Evolutionary conservation across 2,113 vertebrate species (phyloP).

Genomic region (Podarcis muralis): DNA sequence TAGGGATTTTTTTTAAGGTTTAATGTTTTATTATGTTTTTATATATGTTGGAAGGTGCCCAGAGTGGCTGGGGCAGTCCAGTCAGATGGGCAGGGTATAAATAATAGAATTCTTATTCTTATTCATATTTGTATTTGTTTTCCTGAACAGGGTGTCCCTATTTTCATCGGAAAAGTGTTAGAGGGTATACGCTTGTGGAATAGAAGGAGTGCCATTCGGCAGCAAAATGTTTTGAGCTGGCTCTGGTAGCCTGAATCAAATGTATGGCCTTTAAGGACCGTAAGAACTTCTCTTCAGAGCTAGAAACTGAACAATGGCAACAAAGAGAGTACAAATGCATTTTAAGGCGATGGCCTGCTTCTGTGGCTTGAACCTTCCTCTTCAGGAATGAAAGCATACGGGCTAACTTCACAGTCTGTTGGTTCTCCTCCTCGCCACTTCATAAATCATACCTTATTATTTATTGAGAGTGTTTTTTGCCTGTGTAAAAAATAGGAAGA

Average conservation of each 20-base stretch:
- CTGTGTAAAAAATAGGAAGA: conserved; percentile 15
- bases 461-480: conserved; percentile 30
- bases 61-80: too few relatives aligned
- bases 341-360: neutral
- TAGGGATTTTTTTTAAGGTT: too few relatives aligned
- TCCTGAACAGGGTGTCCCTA: too few relatives aligned
- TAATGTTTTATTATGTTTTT: too few relatives aligned
- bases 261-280: neutral
- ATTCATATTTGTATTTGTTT: too few relatives aligned
- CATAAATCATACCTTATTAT: neutral
- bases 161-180: too few relatives aligned
- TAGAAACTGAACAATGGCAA: neutral
- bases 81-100: too few relatives aligned
- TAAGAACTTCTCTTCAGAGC: neutral
- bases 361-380: neutral
- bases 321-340: neutral
- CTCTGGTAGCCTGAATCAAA: neutral
- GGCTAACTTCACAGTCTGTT: neutral
- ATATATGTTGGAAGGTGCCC: too few relatives aligned
- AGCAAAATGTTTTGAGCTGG: too few relatives aligned
- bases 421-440: too few relatives aligned
- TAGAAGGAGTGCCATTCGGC: neutral
- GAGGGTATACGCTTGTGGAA: neutral
- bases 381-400: neutral
- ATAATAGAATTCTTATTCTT: too few relatives aligned